Conservation (phyloP, 2,113 vertebrate genomes). For the Glaucidium brasilianum region DNA sequence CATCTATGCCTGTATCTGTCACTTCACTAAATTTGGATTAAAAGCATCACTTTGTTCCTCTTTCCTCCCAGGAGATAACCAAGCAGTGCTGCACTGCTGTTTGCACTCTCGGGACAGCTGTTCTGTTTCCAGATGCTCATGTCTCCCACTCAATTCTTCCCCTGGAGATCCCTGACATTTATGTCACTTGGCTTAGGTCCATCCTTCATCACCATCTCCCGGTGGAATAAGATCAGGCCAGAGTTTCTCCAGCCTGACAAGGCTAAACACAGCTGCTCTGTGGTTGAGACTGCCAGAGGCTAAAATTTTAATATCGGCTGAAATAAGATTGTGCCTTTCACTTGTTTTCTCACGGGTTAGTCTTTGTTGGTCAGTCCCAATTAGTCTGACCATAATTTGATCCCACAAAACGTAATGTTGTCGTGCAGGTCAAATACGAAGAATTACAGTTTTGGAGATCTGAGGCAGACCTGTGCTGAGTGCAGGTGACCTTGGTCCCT, state of each 20-base stretch:
- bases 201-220: not conserved
- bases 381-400: not conserved
- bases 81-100: rapidly evolving
- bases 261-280: constrained; percentile 19
- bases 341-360: not conserved
- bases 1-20: not conserved
- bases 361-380: not conserved
- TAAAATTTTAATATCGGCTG: not conserved
- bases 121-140: not conserved
- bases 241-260: not conserved
- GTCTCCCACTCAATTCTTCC: not conserved
- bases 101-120: not conserved
- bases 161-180: not conserved
- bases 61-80: rapidly evolving
- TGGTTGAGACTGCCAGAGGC: constrained; percentile 36
- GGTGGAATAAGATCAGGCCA: not conserved
- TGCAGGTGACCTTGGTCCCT: rapidly evolving
- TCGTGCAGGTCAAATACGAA: not conserved
- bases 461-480: not conserved
- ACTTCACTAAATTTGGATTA: not conserved
- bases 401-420: not conserved
- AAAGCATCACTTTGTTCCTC: not conserved
- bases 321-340: not conserved
- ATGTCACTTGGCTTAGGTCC: not conserved
- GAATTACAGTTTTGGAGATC: not conserved